Percentiles rank a stretch among this genome's conserved stretches.
phyloP scores from a whole-genome alignment of 1,140 invertebrate species.

The Tribolium madens region DNA sequence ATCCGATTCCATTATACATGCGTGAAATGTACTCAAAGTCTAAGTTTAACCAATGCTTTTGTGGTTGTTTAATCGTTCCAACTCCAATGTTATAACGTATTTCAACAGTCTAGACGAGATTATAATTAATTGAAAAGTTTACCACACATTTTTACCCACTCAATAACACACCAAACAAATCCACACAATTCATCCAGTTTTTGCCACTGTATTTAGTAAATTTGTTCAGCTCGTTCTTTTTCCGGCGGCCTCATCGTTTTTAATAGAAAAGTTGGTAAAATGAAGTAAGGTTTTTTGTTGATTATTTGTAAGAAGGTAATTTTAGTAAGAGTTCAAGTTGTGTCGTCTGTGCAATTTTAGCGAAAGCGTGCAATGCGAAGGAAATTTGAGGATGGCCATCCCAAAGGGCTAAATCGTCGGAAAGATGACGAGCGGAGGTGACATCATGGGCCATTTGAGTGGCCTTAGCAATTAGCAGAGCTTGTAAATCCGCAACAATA shows the following conservation, averaged over 20 bases:
- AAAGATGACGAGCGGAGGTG: conserved; percentile 23
- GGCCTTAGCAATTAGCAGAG: conserved; percentile 29
- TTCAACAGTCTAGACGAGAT: conserved; percentile 23
- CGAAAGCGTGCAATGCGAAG: background rate
- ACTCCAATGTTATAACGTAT: background rate
- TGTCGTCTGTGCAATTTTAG: background rate
- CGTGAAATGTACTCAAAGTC: conserved; percentile 21
- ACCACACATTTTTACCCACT: background rate
- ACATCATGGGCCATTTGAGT: conserved; percentile 17
- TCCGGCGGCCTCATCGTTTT: no score
- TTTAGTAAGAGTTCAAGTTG: no score
- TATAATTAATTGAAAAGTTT: conserved; percentile 11
- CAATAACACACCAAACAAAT: background rate
- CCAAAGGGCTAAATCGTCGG: conserved; percentile 19
- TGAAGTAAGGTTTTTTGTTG: no score
- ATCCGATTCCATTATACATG: conserved; percentile 6
- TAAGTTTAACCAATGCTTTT: conserved; percentile 3
- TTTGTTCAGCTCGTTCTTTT: no score
- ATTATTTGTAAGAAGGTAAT: no score
- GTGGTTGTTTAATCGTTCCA: conserved; percentile 26
- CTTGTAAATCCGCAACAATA: conserved; percentile 17
- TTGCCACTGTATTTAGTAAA: no score
- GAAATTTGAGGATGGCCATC: conserved; percentile 22
- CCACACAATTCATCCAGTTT: background rate
- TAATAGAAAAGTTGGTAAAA: no score